These are phyloP conservation scores for Ophiodon elongatus DNA, from an alignment of 2,113 vertebrate genomes.

Conservation along the genomic window DNA sequence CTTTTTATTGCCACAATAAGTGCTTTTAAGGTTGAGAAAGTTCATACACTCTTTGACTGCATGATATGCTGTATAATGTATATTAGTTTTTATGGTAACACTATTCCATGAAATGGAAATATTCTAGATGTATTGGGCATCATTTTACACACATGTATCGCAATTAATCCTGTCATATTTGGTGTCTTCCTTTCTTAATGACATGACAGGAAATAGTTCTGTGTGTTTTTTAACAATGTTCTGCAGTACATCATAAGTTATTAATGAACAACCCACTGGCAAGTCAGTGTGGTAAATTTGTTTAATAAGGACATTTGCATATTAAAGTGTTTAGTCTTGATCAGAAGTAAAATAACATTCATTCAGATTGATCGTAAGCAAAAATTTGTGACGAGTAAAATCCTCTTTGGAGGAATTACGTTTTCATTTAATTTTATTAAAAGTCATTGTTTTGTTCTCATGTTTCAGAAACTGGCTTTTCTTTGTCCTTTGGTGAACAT, in stretches of 20 bases:
- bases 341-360: neutral
- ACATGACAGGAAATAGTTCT: neutral
- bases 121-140: neutral
- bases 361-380: neutral
- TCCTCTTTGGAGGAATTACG: neutral
- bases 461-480: neutral
- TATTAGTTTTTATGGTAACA: neutral
- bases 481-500: neutral
- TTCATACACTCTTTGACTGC: neutral
- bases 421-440: neutral
- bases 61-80: no score
- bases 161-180: no score
- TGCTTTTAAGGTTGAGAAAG: neutral
- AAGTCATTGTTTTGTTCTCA: neutral
- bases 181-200: neutral
- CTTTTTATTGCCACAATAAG: neutral
- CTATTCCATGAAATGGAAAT: neutral
- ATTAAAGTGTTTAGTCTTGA: neutral
- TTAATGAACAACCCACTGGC: neutral
- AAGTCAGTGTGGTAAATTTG: neutral
- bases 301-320: neutral
- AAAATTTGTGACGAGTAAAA: neutral
- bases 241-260: neutral
- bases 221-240: neutral
- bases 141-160: no score